Evolutionary conservation across 2,113 vertebrate genomes (phyloP).

Genomic region (Athene noctua): DNA sequence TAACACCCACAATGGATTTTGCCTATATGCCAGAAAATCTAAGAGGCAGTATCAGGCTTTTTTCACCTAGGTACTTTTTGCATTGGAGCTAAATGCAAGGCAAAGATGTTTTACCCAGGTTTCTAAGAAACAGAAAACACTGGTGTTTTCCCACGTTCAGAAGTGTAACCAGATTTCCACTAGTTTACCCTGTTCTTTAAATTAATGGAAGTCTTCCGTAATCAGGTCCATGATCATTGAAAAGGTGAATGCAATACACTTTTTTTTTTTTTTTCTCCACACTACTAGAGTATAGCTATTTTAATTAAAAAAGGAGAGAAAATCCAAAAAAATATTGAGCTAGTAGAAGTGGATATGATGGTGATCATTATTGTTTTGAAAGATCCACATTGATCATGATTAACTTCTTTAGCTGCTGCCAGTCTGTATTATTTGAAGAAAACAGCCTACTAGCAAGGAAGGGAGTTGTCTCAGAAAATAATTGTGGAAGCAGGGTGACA

Average conservation of each 20-base stretch:
- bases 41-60: not conserved
- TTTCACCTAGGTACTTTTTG: not conserved
- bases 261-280: no score
- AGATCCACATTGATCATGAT: not conserved
- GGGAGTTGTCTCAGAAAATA: not conserved
- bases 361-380: not conserved
- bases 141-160: not conserved
- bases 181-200: not conserved
- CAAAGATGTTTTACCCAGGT: not conserved
- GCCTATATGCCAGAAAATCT: not conserved
- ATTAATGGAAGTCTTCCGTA: not conserved
- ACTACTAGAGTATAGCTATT: not conserved
- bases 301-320: not conserved
- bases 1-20: not conserved
- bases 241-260: rapidly evolving
- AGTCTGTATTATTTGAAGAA: not conserved
- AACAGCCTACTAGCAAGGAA: not conserved
- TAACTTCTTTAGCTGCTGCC: not conserved
- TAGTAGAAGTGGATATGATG: not conserved
- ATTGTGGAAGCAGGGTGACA: not conserved
- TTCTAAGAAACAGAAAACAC: not conserved
- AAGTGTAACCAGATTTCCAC: not conserved
- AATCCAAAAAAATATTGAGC: not conserved
- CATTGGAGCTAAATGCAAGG: not conserved
- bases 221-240: not conserved